Conservation (phyloP, 2,888 invertebrate genomes). For the Cyclophora albipunctata region DNA sequence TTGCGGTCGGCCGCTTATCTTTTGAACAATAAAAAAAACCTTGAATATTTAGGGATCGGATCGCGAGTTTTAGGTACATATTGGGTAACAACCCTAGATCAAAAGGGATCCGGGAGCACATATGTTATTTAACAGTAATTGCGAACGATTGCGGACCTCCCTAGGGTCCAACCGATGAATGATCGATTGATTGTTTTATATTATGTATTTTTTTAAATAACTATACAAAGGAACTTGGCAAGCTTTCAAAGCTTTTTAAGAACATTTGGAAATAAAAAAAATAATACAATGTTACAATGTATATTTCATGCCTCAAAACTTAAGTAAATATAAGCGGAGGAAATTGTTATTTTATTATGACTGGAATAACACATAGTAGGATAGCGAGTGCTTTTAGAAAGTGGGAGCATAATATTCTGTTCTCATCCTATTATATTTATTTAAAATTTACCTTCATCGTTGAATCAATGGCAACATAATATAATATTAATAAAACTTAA, state of each 20-base stretch:
- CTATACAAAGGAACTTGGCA: neutral
- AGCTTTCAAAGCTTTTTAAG: neutral
- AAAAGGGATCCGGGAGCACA: conserved; percentile 17
- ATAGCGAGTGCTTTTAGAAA: too few species aligned
- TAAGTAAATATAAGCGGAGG: too few species aligned
- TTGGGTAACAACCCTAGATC: conserved; percentile 9
- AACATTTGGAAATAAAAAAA: too few species aligned
- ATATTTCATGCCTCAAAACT: too few species aligned
- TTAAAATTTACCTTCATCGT: too few species aligned
- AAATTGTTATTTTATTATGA: too few species aligned
- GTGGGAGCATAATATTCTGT: too few species aligned
- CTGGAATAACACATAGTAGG: too few species aligned
- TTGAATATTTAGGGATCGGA: neutral
- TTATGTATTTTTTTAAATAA: conserved; percentile 12
- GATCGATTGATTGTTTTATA: conserved; percentile 25
- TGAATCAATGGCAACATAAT: too few species aligned
- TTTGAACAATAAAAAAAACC: neutral
- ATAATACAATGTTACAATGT: too few species aligned
- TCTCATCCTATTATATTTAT: too few species aligned
- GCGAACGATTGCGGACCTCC: conserved; percentile 28
- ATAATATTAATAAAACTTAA: too few species aligned
- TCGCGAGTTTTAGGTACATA: neutral
- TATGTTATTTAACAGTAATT: conserved; percentile 41
- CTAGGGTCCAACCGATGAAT: conserved; percentile 16
- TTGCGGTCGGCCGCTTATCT: neutral